Conservation (phyloP, 1,140 invertebrate species). For the Heliconius hewitsoni region DNA sequence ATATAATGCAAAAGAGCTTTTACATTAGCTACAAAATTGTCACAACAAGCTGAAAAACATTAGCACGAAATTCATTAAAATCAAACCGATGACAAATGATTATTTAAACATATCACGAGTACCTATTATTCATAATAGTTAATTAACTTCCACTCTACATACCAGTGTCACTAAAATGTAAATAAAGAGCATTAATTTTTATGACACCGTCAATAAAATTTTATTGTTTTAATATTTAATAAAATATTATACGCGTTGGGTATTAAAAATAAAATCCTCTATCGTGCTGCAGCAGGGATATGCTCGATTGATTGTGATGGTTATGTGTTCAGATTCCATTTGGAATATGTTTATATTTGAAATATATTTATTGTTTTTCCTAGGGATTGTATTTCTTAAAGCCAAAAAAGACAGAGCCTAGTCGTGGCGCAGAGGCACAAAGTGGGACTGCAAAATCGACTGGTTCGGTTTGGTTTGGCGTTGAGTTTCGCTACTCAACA, state of each 20-base stretch:
- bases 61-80: conserved; percentile 1
- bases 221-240: conserved; percentile 11
- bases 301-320: neutral
- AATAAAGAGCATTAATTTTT: conserved; percentile 12
- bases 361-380: neutral
- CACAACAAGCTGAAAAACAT: neutral
- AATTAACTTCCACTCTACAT: conserved; percentile 5
- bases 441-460: too few relatives aligned
- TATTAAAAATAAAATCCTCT: conserved; percentile 5
- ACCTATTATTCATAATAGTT: neutral
- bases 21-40: too few relatives aligned
- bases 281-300: neutral
- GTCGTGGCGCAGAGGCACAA: too few relatives aligned
- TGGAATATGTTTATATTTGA: neutral
- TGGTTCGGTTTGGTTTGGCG: too few relatives aligned
- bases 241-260: neutral
- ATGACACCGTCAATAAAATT: neutral
- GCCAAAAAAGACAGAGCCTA: too few relatives aligned
- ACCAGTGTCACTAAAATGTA: conserved; percentile 1
- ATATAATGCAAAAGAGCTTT: too few relatives aligned
- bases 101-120: neutral
- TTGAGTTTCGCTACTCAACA: too few relatives aligned
- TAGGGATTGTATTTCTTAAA: too few relatives aligned
- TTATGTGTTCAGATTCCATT: neutral
- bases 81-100: neutral